Conservation (phyloP, 2,113 vertebrate species). For the Rhizomys pruinosus region DNA sequence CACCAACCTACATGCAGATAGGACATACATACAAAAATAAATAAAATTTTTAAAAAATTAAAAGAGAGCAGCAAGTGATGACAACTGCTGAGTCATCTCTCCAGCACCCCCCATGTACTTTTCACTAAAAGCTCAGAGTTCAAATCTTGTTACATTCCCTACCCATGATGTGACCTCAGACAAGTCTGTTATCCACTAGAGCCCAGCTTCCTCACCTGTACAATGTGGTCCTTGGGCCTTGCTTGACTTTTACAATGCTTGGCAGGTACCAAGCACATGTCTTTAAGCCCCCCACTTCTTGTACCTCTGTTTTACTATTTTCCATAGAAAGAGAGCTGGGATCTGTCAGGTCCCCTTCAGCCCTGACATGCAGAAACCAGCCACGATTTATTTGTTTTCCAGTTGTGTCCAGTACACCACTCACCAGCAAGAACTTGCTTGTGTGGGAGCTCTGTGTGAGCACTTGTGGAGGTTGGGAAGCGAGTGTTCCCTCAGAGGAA, state of each 20-base stretch:
- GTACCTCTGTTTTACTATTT: constrained; percentile 32
- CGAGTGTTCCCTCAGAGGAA: background rate
- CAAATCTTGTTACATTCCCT: background rate
- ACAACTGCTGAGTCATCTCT: no score
- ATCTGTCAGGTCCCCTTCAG: background rate
- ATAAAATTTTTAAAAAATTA: no score
- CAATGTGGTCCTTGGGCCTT: background rate
- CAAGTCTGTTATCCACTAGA: background rate
- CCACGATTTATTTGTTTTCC: background rate
- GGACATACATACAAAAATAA: no score
- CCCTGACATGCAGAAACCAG: constrained; percentile 26
- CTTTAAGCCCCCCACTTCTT: background rate
- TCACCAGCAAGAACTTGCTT: constrained; percentile 38
- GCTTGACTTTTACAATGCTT: background rate
- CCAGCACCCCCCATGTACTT: background rate
- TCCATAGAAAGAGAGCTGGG: background rate
- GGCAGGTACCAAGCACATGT: background rate
- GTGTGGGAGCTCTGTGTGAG: background rate
- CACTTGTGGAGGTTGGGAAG: background rate
- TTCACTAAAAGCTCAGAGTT: background rate
- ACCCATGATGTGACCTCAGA: background rate
- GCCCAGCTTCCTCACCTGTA: constrained; percentile 7
- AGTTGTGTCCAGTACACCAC: constrained; percentile 7
- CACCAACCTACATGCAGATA: no score
- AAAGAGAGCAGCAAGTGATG: background rate